Evolutionary conservation across 2,113 vertebrate genomes (phyloP).

Genomic region (Ursus arctos): DNA sequence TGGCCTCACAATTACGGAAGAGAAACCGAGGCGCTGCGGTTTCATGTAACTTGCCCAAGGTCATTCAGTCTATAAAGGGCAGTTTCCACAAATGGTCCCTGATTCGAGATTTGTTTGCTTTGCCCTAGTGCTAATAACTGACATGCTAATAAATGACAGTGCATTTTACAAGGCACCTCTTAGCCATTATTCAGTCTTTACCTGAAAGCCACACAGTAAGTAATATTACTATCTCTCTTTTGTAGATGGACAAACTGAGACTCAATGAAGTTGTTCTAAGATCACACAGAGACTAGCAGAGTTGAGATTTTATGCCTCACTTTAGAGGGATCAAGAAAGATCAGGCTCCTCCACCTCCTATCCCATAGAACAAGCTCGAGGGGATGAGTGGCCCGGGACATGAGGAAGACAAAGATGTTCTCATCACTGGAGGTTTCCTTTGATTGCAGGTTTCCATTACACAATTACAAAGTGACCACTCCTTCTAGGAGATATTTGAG

Average conservation of each 20-base stretch:
- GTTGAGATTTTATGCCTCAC: background rate
- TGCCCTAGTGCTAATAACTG: background rate
- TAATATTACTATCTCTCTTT: background rate
- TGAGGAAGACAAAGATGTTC: constrained; percentile 24
- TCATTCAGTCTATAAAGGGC: background rate
- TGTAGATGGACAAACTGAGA: background rate
- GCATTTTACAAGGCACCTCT: background rate
- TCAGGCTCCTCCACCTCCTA: background rate
- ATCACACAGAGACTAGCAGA: background rate
- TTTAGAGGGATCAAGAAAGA: background rate
- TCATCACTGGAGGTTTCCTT: background rate
- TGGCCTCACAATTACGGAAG: background rate
- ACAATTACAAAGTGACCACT: background rate
- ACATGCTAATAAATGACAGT: background rate
- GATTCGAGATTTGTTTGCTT: background rate
- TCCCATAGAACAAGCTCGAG: background rate
- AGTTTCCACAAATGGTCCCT: background rate
- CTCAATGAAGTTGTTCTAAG: background rate
- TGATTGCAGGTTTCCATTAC: background rate
- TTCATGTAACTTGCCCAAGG: background rate
- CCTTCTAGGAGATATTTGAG: background rate
- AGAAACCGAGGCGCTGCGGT: background rate
- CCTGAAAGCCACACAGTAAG: background rate
- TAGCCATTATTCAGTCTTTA: background rate
- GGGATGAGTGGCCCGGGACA: background rate